Evolutionary conservation across 2,113 vertebrate species (phyloP).

Genomic region (Egretta garzetta): DNA sequence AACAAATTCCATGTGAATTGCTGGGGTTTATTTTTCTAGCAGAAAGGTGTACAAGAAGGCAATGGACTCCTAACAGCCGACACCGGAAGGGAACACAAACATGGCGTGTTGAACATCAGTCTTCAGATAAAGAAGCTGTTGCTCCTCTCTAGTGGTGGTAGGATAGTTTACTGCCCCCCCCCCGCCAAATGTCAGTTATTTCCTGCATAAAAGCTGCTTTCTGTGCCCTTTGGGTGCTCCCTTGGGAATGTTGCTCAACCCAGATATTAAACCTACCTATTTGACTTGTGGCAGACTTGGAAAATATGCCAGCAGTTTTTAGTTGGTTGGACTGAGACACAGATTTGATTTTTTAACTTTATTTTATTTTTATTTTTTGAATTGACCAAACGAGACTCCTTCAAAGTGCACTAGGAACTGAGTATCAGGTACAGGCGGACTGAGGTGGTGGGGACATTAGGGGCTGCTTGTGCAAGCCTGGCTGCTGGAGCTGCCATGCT

Average conservation of each 20-base stretch:
- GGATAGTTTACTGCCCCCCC: not conserved
- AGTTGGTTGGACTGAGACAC: not conserved
- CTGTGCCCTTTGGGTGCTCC: not conserved
- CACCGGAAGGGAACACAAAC: fast-evolving
- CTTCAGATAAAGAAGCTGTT: not conserved
- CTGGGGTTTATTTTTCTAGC: not conserved
- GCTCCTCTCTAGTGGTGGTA: not conserved
- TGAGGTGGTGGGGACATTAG: not conserved
- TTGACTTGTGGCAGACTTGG: not conserved
- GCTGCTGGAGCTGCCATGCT: not conserved
- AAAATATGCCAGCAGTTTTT: not conserved
- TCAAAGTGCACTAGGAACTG: fast-evolving
- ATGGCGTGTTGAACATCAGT: not conserved
- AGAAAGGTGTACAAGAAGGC: not conserved
- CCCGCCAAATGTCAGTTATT: not conserved
- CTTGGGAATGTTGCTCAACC: fast-evolving
- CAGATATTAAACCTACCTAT: not conserved
- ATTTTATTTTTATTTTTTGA: not conserved
- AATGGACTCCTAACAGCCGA: not conserved
- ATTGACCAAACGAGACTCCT: not conserved
- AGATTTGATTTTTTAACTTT: not conserved
- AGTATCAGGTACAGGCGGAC: fast-evolving
- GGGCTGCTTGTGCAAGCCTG: not conserved
- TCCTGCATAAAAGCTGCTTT: not conserved
- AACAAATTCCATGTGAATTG: not conserved